Conservation (phyloP, 2,888 invertebrate species). For the Cephus pygmeus region DNA sequence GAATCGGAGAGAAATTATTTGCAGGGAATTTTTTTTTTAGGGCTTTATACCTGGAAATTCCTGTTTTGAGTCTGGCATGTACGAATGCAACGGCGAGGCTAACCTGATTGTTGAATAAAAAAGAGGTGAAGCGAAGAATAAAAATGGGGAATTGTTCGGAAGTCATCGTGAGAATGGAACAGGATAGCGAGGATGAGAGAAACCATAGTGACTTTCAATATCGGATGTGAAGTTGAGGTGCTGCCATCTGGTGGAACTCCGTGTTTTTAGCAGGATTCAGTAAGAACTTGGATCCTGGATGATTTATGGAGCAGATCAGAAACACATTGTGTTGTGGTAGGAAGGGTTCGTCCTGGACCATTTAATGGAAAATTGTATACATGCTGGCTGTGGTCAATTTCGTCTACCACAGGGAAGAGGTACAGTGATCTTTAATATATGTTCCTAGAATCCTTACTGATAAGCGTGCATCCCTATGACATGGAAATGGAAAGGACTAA, state of each 20-base stretch:
- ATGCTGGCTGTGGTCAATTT: neutral
- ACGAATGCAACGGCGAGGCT: neutral
- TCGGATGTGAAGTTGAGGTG: neutral
- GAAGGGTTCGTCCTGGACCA: neutral
- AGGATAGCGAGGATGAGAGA: neutral
- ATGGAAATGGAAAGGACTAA: too few relatives aligned
- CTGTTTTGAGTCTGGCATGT: neutral
- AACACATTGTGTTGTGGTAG: neutral
- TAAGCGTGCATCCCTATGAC: too few relatives aligned
- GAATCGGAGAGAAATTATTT: neutral
- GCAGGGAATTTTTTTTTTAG: neutral
- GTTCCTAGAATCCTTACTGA: too few relatives aligned
- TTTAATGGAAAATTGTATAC: neutral
- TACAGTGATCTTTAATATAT: neutral
- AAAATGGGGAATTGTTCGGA: neutral
- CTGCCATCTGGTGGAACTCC: neutral
- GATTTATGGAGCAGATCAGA: neutral
- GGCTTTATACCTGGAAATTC: neutral
- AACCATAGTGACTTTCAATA: neutral
- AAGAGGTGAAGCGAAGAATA: neutral
- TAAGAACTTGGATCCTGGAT: neutral
- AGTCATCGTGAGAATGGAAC: neutral
- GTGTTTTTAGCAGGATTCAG: neutral
- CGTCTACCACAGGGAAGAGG: neutral
- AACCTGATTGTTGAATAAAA: neutral